phyloP scores from a whole-genome alignment of 2,113 vertebrate genomes.

The Polypterus senegalus region DNA sequence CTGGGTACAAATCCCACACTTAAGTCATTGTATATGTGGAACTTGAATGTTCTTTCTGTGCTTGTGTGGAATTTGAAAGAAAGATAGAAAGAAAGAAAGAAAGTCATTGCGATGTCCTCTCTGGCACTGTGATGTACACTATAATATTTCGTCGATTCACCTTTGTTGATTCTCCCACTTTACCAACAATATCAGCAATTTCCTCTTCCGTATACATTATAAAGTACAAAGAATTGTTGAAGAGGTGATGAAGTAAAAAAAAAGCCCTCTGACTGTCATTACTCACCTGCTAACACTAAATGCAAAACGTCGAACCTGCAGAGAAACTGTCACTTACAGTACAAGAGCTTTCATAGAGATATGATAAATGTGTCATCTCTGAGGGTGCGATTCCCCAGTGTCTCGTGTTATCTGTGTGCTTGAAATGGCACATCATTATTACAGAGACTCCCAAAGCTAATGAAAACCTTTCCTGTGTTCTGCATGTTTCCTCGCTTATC shows the following conservation, averaged over 20 bases:
- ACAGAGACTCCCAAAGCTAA: conserved; percentile 20
- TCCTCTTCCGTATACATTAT: too few relatives aligned
- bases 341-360: conserved; percentile 8
- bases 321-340: conserved; percentile 14
- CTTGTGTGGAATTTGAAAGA: too few relatives aligned
- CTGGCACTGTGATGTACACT: too few relatives aligned
- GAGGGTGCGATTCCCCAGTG: conserved; percentile 1
- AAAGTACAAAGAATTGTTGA: neutral
- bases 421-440: conserved; percentile 7
- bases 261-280: conserved; percentile 4
- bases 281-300: conserved; percentile 10
- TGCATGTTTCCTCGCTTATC: too few relatives aligned
- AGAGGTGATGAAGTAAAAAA: neutral
- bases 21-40: too few relatives aligned
- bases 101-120: too few relatives aligned
- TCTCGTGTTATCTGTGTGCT: conserved; percentile 12
- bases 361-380: neutral
- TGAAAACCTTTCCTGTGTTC: conserved; percentile 12
- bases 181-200: too few relatives aligned
- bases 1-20: too few relatives aligned
- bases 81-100: too few relatives aligned
- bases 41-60: too few relatives aligned
- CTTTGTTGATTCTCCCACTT: too few relatives aligned
- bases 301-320: conserved; percentile 13
- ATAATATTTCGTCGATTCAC: too few relatives aligned